Evolutionary conservation across 30 jellyfish, hydroid and myxozoan genomes (phyloP).

Genomic region (Rhopilema esculentum): DNA sequence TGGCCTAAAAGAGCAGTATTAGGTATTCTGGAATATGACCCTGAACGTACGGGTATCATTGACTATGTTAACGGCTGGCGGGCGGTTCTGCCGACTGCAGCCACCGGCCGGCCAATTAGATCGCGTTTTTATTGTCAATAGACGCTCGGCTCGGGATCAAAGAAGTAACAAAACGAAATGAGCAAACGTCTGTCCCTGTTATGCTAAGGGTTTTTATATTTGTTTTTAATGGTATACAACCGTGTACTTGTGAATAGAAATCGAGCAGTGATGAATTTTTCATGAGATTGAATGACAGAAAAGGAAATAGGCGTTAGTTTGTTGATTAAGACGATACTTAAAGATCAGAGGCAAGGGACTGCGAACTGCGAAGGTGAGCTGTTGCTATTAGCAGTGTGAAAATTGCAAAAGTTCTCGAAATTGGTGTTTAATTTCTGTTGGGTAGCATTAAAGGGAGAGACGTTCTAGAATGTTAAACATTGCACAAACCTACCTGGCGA

Average conservation of each 20-base stretch:
- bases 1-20: neutral
- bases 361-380: neutral
- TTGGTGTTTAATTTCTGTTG: neutral
- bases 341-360: neutral
- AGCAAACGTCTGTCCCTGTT: constrained; percentile 17
- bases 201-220: constrained; percentile 12
- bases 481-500: neutral
- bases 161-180: constrained; percentile 38
- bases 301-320: constrained; percentile 7
- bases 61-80: neutral
- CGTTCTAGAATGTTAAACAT: neutral
- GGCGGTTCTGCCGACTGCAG: constrained; percentile 39
- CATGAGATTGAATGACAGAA: constrained; percentile 44
- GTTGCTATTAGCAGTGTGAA: neutral
- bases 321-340: neutral
- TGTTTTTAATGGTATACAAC: constrained; percentile 30
- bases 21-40: neutral
- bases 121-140: constrained; percentile 18
- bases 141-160: constrained; percentile 70
- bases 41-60: neutral
- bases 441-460: neutral
- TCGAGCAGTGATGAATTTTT: constrained; percentile 36
- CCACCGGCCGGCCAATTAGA: constrained; percentile 56
- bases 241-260: constrained; percentile 9
- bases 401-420: neutral